Evolutionary conservation across 1,140 invertebrate genomes (phyloP).

Genomic region (Microvelia longipes): DNA sequence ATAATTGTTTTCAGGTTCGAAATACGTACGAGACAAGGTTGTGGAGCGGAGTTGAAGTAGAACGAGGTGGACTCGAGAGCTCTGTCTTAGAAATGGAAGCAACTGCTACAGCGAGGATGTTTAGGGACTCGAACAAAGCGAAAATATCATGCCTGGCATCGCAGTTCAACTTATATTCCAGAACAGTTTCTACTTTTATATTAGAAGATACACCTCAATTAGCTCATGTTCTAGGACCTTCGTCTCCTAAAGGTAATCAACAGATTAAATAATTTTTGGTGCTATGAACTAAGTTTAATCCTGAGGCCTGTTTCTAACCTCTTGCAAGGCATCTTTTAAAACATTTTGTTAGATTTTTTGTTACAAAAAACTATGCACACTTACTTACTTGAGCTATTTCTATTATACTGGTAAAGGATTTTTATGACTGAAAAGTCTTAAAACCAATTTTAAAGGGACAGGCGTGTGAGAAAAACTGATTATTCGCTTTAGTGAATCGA

Average conservation of each 20-base stretch:
- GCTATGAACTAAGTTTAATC: no score
- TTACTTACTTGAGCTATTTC: no score
- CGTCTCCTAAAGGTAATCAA: constrained; percentile 21
- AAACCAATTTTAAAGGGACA: no score
- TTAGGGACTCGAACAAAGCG: constrained; percentile 27
- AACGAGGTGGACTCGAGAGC: constrained; percentile 14
- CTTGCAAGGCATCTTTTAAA: no score
- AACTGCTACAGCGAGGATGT: constrained; percentile 26
- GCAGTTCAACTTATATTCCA: constrained; percentile 31
- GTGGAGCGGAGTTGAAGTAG: constrained; percentile 2
- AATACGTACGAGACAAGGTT: constrained; percentile 8
- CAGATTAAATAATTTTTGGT: no score
- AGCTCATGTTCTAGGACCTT: constrained; percentile 32
- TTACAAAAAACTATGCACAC: no score
- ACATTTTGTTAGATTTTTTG: no score
- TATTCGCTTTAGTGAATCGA: no score
- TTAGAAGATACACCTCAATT: constrained; percentile 32
- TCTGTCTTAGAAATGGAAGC: constrained; percentile 29
- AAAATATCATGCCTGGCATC: constrained; percentile 32
- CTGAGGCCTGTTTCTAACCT: no score
- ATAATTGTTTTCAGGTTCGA: constrained; percentile 7
- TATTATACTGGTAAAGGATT: no score
- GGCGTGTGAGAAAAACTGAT: no score
- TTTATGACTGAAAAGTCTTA: no score
- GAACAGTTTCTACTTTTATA: constrained; percentile 27